A percentile compares a stretch with the other conserved stretches of the same genome.
phyloP scores from a whole-genome alignment of 2,797 vertebrate species.

The Gymnothorax reevesii region DNA sequence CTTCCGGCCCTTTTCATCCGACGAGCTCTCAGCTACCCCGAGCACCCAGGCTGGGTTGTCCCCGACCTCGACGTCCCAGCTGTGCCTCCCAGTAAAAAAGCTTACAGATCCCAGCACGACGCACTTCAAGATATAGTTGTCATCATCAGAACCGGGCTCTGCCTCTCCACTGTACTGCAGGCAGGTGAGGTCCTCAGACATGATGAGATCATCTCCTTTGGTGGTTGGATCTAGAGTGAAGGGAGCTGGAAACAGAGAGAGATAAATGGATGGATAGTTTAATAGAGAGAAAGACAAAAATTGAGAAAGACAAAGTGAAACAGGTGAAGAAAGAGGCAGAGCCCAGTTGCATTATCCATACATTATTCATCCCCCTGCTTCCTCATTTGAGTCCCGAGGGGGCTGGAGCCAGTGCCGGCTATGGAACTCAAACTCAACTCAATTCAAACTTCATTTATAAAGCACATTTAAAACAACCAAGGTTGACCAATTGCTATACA shows the following conservation, averaged over 20 bases:
- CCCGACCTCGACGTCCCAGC: constrained; percentile 16
- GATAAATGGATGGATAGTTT: constrained; percentile 36
- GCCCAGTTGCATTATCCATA: too few relatives aligned
- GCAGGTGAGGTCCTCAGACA: constrained; percentile 16
- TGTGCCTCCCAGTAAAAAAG: not conserved
- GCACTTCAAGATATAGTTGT: not conserved
- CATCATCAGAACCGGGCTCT: not conserved
- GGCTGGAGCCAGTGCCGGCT: too few relatives aligned
- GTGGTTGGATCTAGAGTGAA: constrained; percentile 4
- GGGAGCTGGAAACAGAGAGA: constrained; percentile 24
- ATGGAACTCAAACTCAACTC: too few relatives aligned
- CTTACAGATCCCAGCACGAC: not conserved
- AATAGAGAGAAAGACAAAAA: not conserved
- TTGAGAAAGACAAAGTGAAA: too few relatives aligned
- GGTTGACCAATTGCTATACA: too few relatives aligned
- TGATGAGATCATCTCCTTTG: not conserved
- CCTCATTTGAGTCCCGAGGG: too few relatives aligned
- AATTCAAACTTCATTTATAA: too few relatives aligned
- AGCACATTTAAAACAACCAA: too few relatives aligned
- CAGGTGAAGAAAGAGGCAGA: too few relatives aligned
- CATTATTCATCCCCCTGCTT: too few relatives aligned
- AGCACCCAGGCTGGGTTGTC: not conserved
- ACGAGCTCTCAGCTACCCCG: not conserved
- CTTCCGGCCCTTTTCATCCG: not conserved
- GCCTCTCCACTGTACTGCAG: not conserved